phyloP scores from a whole-genome alignment of 2,888 invertebrate genomes.

The Mechanitis messenoides region DNA sequence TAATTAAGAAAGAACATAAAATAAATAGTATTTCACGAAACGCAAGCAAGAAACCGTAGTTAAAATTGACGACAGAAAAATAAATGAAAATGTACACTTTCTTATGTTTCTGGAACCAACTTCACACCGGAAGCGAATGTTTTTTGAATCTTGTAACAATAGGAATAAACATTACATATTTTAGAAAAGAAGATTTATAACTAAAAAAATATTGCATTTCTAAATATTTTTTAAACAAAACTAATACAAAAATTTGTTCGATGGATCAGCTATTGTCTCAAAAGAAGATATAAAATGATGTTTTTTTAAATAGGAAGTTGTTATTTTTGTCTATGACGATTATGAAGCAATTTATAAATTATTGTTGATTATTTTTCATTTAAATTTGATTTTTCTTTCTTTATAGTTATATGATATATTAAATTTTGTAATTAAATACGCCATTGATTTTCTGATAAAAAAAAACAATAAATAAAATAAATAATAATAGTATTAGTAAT shows the following conservation, averaged over 20 bases:
- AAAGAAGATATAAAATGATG: slow-evolving; percentile 8
- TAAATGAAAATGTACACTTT: slow-evolving; percentile 74
- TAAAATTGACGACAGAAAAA: slow-evolving; percentile 72
- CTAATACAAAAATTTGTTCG: slow-evolving; percentile 18
- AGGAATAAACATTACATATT: slow-evolving; percentile 43
- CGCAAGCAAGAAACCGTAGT: slow-evolving; percentile 58
- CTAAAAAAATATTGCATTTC: slow-evolving; percentile 59
- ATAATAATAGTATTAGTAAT: too few relatives aligned
- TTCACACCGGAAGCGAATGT: slow-evolving; percentile 71
- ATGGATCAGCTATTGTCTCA: slow-evolving; percentile 8
- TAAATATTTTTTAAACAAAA: slow-evolving; percentile 38
- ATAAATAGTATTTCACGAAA: slow-evolving; percentile 60
- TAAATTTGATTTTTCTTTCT: too few relatives aligned
- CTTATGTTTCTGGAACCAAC: slow-evolving; percentile 70
- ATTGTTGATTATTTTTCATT: too few relatives aligned
- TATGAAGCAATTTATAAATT: too few relatives aligned
- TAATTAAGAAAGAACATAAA: slow-evolving; percentile 56
- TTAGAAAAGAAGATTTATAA: slow-evolving; percentile 40
- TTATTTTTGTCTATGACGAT: slow-evolving; percentile 27
- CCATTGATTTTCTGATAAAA: too few relatives aligned
- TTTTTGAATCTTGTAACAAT: slow-evolving; percentile 58
- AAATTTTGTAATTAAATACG: too few relatives aligned
- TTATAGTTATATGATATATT: too few relatives aligned
- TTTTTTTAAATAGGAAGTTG: slow-evolving; percentile 30
- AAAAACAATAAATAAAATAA: too few relatives aligned